phyloP scores from a whole-genome alignment of 2,113 vertebrate species.

The Pseudopodoces humilis region DNA sequence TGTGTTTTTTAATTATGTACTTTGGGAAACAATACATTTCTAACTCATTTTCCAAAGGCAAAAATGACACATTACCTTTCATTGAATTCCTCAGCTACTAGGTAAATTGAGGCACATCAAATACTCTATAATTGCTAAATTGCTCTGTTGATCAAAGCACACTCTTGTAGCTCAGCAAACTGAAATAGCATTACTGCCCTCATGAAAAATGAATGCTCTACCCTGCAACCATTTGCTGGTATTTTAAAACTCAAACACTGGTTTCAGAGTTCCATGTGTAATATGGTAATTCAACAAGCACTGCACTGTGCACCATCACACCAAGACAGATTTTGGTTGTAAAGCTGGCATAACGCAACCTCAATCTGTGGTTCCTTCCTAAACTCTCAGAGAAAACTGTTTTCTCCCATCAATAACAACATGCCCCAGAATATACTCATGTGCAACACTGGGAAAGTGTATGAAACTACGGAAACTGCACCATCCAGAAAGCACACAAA shows the following conservation, averaged over 20 bases:
- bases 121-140: not conserved
- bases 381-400: not conserved
- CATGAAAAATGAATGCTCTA: not conserved
- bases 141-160: not conserved
- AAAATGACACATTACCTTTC: not conserved
- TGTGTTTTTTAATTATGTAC: not conserved
- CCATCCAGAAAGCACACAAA: not conserved
- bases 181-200: not conserved
- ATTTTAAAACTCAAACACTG: not conserved
- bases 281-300: not conserved
- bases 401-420: not conserved
- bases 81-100: not conserved
- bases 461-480: not conserved
- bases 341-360: not conserved
- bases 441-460: not conserved
- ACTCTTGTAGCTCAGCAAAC: not conserved
- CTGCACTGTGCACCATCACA: not conserved
- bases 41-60: not conserved
- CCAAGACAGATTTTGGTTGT: fast-evolving
- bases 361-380: fast-evolving
- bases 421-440: not conserved
- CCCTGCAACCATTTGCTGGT: not conserved
- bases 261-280: not conserved
- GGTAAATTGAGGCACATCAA: not conserved
- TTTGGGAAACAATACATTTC: not conserved